Evolutionary conservation across 2,113 vertebrate species (phyloP), one percentile per base, ranked within the genome.

Genomic region (Cheirogaleus medius): DNA sequence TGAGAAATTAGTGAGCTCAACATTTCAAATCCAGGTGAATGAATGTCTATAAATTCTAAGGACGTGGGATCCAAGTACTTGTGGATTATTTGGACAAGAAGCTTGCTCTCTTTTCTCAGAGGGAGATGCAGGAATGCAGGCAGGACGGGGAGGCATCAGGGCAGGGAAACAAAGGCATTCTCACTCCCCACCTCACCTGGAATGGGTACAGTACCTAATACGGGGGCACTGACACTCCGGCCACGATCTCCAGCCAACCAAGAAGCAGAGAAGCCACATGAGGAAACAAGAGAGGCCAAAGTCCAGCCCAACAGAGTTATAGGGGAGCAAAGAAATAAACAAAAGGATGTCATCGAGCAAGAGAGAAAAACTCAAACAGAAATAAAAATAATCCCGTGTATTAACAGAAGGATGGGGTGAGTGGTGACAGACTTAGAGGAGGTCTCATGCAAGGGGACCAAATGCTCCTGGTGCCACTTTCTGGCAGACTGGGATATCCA

Each of bases 171-270:
- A 64, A 94, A 68, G 91, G 71, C 49, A 47, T 84, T 97, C 56
- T 97, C 91, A 93, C 74, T 37, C 83, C 74, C 85, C 90, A 91
- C 93, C 97, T 98, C 97, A 97, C 97, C 97, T 98, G 93, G 96
- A 98, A 97, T 12, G 58, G 97, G 98, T 99, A 99, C 99, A 95
- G 98, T 99, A 99, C 99, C 99, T 99, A 99, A 99, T 97, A 99
- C 98, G 3, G 99, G 99, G 98, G 99, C 99, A 98, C 99, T 99
- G 99, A 99, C 99, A 98, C 99, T 99, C 98, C 99, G 99, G 99
- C 98, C 97, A 98, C 99, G 99, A 98, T 99, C 99, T 99, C 99
- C 99, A 98, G 98, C 98, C 98, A 98, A 97, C 98, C 98, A 98
- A 99, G 98, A 98, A 99, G 98, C 98, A 99, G 98, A 99, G 97